Conservation (phyloP, 2,113 vertebrate genomes). For the Candoia aspera region DNA sequence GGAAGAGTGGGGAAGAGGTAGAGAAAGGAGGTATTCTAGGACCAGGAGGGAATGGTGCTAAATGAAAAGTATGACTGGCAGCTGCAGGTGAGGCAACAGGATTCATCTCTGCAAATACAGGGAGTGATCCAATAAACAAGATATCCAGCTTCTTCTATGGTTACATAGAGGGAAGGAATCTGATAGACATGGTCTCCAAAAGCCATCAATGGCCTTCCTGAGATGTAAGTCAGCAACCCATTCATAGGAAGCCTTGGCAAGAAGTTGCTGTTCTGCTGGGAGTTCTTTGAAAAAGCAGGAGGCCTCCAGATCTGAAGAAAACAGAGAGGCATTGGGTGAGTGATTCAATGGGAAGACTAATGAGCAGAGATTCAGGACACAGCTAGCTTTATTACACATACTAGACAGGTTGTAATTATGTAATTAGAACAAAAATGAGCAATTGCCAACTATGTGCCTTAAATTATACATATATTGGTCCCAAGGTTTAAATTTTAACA, state of each 20-base stretch:
- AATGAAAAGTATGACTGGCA: neutral
- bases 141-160: neutral
- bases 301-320: neutral
- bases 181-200: neutral
- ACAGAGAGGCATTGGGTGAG: neutral
- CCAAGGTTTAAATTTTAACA: neutral
- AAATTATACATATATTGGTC: neutral
- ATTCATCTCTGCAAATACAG: neutral
- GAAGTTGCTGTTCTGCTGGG: neutral
- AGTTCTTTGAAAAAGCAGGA: neutral
- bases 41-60: neutral
- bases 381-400: neutral
- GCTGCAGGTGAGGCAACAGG: neutral
- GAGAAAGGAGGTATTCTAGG: too few relatives aligned
- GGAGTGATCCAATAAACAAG: neutral
- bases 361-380: neutral
- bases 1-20: too few relatives aligned
- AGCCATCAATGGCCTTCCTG: neutral
- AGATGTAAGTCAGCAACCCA: neutral
- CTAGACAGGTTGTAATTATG: neutral
- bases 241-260: neutral
- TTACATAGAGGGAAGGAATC: neutral
- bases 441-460: too few relatives aligned
- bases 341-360: neutral
- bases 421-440: neutral